phyloP scores from a whole-genome alignment of 2,113 vertebrate species.

The Crotalus viridis region DNA sequence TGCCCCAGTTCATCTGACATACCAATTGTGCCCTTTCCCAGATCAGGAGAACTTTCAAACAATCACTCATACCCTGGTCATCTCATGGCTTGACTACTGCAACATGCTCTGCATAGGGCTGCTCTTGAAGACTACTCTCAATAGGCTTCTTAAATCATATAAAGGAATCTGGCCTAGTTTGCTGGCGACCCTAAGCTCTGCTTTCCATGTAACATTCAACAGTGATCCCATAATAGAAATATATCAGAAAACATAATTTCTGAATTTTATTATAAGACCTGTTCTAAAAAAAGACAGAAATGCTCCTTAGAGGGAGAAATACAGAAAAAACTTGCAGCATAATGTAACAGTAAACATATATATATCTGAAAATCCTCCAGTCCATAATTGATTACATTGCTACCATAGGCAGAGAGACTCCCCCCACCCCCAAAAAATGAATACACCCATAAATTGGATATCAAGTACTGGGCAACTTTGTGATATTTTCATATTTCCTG shows the following conservation, averaged over 20 bases:
- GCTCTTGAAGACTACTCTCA: too few relatives aligned
- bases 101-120: too few relatives aligned
- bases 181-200: not conserved
- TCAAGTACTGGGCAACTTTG: not conserved
- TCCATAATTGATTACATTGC: not conserved
- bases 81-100: too few relatives aligned
- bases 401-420: not conserved
- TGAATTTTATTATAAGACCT: not conserved
- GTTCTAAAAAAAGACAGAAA: not conserved
- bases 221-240: not conserved
- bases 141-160: not conserved
- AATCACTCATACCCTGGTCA: not conserved
- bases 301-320: not conserved
- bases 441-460: not conserved
- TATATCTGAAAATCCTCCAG: not conserved
- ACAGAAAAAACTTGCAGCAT: not conserved
- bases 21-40: not conserved
- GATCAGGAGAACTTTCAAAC: not conserved
- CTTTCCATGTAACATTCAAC: not conserved
- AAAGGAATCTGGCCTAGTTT: not conserved
- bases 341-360: not conserved
- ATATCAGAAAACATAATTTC: not conserved
- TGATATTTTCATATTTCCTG: not conserved
- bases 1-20: not conserved
- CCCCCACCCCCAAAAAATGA: not conserved